Evolutionary conservation across 2,797 vertebrate genomes (phyloP).

Genomic region (Mus minutoides): DNA sequence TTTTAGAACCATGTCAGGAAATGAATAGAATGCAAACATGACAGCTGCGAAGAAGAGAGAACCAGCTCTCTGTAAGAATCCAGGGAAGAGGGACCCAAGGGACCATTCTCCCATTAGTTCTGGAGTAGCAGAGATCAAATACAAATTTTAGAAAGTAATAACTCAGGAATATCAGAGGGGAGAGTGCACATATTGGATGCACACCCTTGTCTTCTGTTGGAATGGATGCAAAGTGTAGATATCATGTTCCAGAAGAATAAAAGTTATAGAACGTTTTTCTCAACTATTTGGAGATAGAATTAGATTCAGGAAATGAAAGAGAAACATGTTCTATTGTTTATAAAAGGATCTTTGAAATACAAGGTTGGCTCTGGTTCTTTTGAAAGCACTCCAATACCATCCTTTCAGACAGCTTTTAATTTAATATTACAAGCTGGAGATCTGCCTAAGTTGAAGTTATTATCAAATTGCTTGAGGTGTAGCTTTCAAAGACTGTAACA

Average conservation of each 20-base stretch:
- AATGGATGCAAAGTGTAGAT: not conserved
- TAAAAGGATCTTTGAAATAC: slow-evolving; percentile 64
- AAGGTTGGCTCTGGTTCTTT: not conserved
- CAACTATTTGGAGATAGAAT: not conserved
- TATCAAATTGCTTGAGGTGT: slow-evolving; percentile 47
- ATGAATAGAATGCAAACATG: not conserved
- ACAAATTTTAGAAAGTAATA: not conserved
- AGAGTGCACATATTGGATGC: not conserved
- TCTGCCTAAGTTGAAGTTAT: slow-evolving; percentile 48
- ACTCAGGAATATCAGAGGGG: not conserved
- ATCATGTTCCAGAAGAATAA: slow-evolving; percentile 5
- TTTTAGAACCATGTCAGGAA: not conserved
- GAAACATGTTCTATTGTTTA: slow-evolving; percentile 60
- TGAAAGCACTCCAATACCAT: slow-evolving; percentile 48
- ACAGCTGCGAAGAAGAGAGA: not conserved
- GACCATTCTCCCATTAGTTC: not conserved
- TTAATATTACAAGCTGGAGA: slow-evolving; percentile 59
- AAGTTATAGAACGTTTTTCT: slow-evolving; percentile 2
- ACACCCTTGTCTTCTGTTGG: not conserved
- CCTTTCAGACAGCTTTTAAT: slow-evolving; percentile 69
- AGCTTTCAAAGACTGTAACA: slow-evolving; percentile 54
- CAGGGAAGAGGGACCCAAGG: no score
- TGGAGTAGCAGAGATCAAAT: not conserved
- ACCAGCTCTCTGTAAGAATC: not conserved
- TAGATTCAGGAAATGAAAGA: slow-evolving; percentile 51